phyloP scores from a whole-genome alignment of 1,140 invertebrate species.

The Heterodera schachtii region DNA sequence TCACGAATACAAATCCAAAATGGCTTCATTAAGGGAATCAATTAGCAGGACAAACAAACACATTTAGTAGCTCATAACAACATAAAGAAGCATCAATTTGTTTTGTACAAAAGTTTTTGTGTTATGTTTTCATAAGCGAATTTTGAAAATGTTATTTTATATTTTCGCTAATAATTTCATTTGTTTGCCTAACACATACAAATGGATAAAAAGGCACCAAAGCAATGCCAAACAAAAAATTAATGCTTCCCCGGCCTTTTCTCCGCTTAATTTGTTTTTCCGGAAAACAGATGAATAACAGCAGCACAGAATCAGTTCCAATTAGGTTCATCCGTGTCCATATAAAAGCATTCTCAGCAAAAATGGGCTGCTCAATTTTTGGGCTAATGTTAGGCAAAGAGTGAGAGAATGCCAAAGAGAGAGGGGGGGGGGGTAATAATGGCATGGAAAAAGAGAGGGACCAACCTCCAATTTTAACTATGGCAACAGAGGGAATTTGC shows the following conservation, averaged over 20 bases:
- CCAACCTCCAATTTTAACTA: not conserved
- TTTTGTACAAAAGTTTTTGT: too few species aligned
- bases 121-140: too few species aligned
- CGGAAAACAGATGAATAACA: not conserved
- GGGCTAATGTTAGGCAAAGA: not conserved
- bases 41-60: too few species aligned
- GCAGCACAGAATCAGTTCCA: conserved; percentile 11
- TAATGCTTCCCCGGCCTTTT: not conserved
- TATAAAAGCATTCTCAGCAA: not conserved
- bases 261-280: not conserved
- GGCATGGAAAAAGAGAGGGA: not conserved
- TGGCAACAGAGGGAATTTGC: not conserved
- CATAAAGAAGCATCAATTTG: too few species aligned
- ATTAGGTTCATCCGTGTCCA: conserved; percentile 9
- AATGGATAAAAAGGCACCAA: not conserved
- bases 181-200: too few species aligned
- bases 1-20: too few species aligned
- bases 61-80: too few species aligned
- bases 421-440: not conserved
- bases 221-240: not conserved
- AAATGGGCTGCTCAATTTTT: not conserved
- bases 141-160: too few species aligned
- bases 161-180: too few species aligned
- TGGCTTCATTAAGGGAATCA: too few species aligned
- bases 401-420: not conserved